Evolutionary conservation across 2,113 vertebrate genomes (phyloP), one percentile per base, ranked within the genome.

Genomic region (Eulacestoma nigropectus): DNA sequence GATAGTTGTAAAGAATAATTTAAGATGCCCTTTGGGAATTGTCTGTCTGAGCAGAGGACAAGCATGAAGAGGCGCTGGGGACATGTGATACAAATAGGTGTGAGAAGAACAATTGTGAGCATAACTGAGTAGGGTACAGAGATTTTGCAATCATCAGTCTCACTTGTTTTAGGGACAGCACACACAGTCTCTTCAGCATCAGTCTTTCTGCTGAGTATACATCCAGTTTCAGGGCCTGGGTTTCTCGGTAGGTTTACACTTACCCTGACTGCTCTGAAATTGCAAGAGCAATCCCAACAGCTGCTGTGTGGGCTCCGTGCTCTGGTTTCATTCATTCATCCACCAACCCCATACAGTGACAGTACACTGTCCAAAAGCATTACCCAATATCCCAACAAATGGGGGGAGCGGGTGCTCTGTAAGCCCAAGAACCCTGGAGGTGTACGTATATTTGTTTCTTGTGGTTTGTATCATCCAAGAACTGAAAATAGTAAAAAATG

Each of bases 101-200:
- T 37, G 42, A 44, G 67, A 79, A 91, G 27, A 68, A 46, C n/a
- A 53, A 23, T 25, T 7, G 20, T 33, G 41, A 84, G 42, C 35
- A 41, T 11, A 63, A 25, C 9, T 0, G 2, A 63, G 10, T 22
- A 21, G 35, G 23, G 25, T 9, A 33, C 5, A 13, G 0, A 63
- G 63, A 30, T 46, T 57, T 35, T 80, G 13, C 11, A 14, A 80
- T 37, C 4, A 42, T 20, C 11, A 52, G 12, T 23, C 37, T 46
- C 14, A 0, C 27, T 44, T 17, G 16, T 39, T 47, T 75, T 39
- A 29, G 47, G 57, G 49, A 13, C 0, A 14, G 64, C 55, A 42
- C 2, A 15, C 6, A 8, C 35, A 55, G 26, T 0, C 33, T 59
- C 68, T 55, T 72, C 39, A 29, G 47, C 7, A 35, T 33, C 52